Evolutionary conservation across 2,113 vertebrate species (phyloP), one percentile per base, ranked within the genome.

Genomic region (Nipponia nippon): DNA sequence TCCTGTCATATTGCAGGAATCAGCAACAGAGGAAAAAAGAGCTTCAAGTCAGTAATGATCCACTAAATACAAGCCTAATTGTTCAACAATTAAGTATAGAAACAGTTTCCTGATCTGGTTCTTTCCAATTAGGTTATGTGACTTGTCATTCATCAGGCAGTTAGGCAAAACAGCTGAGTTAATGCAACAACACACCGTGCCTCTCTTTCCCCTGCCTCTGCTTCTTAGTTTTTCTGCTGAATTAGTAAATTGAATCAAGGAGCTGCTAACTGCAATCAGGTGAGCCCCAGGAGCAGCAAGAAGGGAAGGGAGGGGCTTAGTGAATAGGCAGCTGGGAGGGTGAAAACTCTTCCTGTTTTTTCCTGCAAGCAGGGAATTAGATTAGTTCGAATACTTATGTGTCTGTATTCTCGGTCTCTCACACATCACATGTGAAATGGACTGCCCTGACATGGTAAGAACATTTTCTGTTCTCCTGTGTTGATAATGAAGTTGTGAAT

Each of bases 361-460:
- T n/a, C n/a, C n/a, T 76, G 38, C 1, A 63, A 11, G 27, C 0
- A 6, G 13, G 23, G 16, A 56, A 3, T 46, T 83, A 3, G 29
- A 2, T 70, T 18, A 13, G 10, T 6, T 56, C 1, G 23, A 7
- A n/a, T 27, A 3, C 0, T 52, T 58, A 2, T 15, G 14, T 29
- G 25, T n/a, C 2, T 36, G 20, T 11, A 0, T 40, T 58, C 7
- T 56, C 32, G 7, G 23, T 40, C 2, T 62, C 21, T n/a, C 2
- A 16, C 70, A 4, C 9, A 10, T 15, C 14, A 7, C 29, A 20
- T 49, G 16, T 30, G 16, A 27, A 46, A 9, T 32, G 22, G 38
- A 6, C 25, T 26, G 11, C 7, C 2, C 30, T 59, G 38, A 29
- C 0, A 1, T 0, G 18, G n/a, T 90, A 62, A 88, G 75, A 85